Percentiles rank a stretch among this genome's conserved stretches.
Evolutionary conservation across 2,113 vertebrate species (phyloP).

Genomic region (Scomber scombrus): DNA sequence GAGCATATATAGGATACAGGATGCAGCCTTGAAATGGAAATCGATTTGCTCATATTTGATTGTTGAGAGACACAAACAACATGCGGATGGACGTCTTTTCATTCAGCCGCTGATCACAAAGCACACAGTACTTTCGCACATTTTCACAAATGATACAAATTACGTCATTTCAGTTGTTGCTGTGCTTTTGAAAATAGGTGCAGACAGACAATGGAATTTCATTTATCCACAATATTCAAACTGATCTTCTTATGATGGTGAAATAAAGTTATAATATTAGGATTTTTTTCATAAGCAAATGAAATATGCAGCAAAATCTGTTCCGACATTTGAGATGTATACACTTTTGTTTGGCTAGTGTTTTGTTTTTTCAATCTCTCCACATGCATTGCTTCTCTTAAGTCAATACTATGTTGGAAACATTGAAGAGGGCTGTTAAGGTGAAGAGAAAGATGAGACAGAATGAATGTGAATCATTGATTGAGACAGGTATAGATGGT

Average conservation of each 20-base stretch:
- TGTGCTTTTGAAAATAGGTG: not conserved
- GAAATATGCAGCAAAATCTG: not conserved
- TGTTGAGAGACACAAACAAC: slow-evolving; percentile 13
- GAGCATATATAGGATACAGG: too few relatives aligned
- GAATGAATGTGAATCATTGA: slow-evolving; percentile 36
- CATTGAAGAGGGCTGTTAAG: not conserved
- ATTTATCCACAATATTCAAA: not conserved
- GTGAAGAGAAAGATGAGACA: slow-evolving; percentile 8
- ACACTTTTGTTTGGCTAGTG: not conserved
- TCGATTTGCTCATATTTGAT: not conserved
- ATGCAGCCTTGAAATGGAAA: slow-evolving; percentile 42
- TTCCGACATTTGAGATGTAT: not conserved
- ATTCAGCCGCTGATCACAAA: not conserved
- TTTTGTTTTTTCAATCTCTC: not conserved
- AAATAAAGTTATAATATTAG: too few relatives aligned
- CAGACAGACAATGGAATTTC: not conserved
- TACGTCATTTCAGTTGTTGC: not conserved
- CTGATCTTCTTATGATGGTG: not conserved
- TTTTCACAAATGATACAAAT: slow-evolving; percentile 16
- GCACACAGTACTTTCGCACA: not conserved
- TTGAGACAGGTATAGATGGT: slow-evolving; percentile 22
- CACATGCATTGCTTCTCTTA: not conserved
- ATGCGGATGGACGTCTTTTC: slow-evolving; percentile 1
- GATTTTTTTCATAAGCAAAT: not conserved
- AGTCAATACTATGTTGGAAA: not conserved